These are phyloP conservation scores for Pogonomyrmex californicus DNA, from an alignment of 1,140 invertebrate species.

Conservation along the genomic window DNA sequence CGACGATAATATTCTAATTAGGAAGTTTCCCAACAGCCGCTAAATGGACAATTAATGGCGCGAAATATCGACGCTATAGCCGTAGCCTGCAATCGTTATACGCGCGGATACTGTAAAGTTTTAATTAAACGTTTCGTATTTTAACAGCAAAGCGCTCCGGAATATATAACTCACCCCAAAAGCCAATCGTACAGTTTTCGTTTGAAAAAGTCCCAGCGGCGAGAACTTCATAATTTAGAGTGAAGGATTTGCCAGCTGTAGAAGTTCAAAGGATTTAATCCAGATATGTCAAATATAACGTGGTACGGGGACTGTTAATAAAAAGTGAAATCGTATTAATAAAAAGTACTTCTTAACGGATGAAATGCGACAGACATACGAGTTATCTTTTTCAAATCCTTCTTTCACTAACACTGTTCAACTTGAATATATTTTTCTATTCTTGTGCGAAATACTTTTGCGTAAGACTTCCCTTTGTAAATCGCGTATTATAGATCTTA, in stretches of 20 bases:
- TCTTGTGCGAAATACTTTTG: neutral
- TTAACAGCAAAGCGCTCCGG: conserved; percentile 11
- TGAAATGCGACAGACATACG: neutral
- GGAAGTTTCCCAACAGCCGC: conserved; percentile 39
- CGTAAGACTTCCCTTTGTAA: neutral
- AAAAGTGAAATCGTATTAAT: conserved; percentile 1
- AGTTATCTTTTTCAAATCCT: neutral
- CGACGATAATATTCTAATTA: conserved; percentile 57
- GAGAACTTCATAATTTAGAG: conserved; percentile 50
- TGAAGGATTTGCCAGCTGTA: conserved; percentile 33
- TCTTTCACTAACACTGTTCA: neutral
- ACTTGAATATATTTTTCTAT: neutral
- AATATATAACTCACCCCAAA: conserved; percentile 40
- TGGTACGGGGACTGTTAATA: neutral
- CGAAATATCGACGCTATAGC: conserved; percentile 35
- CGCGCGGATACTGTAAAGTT: conserved; percentile 41
- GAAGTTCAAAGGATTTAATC: conserved; percentile 8
- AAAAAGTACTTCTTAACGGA: neutral
- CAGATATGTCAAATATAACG: neutral
- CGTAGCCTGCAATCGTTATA: conserved; percentile 34
- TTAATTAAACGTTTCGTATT: conserved; percentile 64
- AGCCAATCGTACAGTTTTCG: conserved; percentile 15
- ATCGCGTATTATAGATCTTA: neutral
- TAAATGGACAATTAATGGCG: conserved; percentile 55
- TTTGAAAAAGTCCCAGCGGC: conserved; percentile 39